A percentile compares a stretch with the other conserved stretches of the same genome.
Evolutionary conservation across 2,797 vertebrate species (phyloP).

Genomic region (Sebastes itinus): DNA sequence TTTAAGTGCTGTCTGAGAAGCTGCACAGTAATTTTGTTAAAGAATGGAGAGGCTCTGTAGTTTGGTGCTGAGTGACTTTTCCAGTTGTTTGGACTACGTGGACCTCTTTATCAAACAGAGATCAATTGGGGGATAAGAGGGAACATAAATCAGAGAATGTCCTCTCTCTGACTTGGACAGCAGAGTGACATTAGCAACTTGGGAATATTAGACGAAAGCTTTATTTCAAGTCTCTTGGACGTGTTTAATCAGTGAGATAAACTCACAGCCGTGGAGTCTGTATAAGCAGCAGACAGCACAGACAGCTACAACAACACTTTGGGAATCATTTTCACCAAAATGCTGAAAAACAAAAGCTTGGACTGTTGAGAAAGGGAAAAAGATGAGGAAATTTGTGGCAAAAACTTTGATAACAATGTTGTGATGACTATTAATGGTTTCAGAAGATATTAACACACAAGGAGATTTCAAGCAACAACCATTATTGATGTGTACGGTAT

Average conservation of each 20-base stretch:
- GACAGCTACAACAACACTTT: neutral
- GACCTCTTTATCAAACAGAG: slow-evolving; percentile 26
- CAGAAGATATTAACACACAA: neutral
- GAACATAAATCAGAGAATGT: slow-evolving; percentile 15
- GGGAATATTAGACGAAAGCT: slow-evolving; percentile 14
- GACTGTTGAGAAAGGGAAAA: neutral
- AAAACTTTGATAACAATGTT: neutral
- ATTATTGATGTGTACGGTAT: neutral
- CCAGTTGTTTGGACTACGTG: slow-evolving; percentile 35
- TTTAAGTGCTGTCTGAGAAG: slow-evolving; percentile 61
- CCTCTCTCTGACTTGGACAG: slow-evolving; percentile 3
- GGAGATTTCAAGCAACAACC: neutral
- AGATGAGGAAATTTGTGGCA: neutral
- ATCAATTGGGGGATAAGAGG: slow-evolving; percentile 19
- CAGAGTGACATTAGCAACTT: slow-evolving; percentile 20
- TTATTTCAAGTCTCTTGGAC: slow-evolving; percentile 15
- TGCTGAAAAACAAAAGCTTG: neutral
- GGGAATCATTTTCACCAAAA: slow-evolving; percentile 1
- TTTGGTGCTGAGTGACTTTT: slow-evolving; percentile 50
- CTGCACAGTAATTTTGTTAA: slow-evolving; percentile 62
- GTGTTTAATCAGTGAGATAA: slow-evolving; percentile 29
- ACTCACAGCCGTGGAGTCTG: neutral
- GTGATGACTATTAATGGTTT: neutral
- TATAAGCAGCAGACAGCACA: neutral
- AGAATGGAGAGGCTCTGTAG: slow-evolving; percentile 45